phyloP scores from a whole-genome alignment of 2,888 invertebrate genomes.

The Gastracanthus pulcherrimus region DNA sequence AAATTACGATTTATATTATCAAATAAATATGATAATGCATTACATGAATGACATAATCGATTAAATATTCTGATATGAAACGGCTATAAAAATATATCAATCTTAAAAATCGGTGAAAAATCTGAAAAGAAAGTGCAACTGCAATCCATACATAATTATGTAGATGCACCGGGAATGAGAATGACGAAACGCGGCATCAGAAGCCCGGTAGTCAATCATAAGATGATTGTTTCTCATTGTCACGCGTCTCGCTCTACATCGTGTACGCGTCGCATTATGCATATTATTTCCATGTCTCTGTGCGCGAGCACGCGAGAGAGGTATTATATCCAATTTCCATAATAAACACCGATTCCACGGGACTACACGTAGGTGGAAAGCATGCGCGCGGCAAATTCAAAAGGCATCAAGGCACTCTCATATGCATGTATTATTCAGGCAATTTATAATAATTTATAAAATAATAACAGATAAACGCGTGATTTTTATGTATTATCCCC shows the following conservation, averaged over 20 bases:
- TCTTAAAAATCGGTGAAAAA: too few species aligned
- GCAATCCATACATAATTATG: neutral
- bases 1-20: too few species aligned
- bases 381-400: neutral
- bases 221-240: conserved; percentile 32
- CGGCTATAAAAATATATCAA: too few species aligned
- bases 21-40: too few species aligned
- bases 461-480: too few species aligned
- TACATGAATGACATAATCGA: too few species aligned
- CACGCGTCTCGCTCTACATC: neutral
- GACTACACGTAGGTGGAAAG: neutral
- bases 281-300: conserved; percentile 27
- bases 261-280: conserved; percentile 10
- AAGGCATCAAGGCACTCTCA: neutral
- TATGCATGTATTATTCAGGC: too few species aligned
- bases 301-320: neutral
- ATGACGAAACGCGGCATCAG: neutral
- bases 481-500: too few species aligned
- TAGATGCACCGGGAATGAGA: neutral
- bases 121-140: neutral
- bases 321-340: conserved; percentile 43
- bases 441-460: too few species aligned
- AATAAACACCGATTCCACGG: conserved; percentile 28
- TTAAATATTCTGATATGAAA: too few species aligned
- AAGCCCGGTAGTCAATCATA: conserved; percentile 13